Evolutionary conservation across 2,113 vertebrate genomes (phyloP).

Genomic region (Progne subis): DNA sequence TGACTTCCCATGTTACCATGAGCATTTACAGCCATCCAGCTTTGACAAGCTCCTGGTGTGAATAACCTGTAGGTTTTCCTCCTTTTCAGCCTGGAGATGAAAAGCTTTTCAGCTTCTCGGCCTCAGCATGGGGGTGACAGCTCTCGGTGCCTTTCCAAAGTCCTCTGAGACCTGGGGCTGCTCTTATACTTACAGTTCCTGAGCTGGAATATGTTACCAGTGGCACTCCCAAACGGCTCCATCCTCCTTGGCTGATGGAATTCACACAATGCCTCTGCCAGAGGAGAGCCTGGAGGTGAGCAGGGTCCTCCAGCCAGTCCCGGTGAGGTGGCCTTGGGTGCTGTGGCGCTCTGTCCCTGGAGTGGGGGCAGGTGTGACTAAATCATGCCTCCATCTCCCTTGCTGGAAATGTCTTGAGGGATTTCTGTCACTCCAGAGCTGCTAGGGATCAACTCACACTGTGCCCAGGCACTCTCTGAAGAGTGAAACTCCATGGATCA

Average conservation of each 20-base stretch:
- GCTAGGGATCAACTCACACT: accelerated
- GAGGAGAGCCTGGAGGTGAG: not conserved
- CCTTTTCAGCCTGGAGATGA: not conserved
- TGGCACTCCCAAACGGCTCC: not conserved
- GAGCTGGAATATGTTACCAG: not conserved
- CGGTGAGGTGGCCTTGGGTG: accelerated
- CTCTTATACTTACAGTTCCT: accelerated
- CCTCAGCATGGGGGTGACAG: not conserved
- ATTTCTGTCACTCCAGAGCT: not conserved
- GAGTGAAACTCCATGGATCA: not conserved
- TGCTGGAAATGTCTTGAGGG: not conserved
- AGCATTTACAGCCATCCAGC: not conserved
- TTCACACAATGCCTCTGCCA: not conserved
- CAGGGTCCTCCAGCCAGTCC: not conserved
- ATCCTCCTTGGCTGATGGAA: not conserved
- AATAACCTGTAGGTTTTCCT: not conserved
- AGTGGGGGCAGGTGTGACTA: accelerated
- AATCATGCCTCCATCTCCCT: not conserved
- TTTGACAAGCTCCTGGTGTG: not conserved
- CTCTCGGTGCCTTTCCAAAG: not conserved
- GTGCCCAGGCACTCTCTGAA: not conserved
- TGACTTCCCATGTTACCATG: not conserved
- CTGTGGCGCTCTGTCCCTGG: not conserved
- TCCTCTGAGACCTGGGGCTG: not conserved
- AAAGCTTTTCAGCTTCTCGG: not conserved